Percentiles rank a stretch among this genome's conserved stretches.
Evolutionary conservation across 2,888 invertebrate species (phyloP).

Genomic region (Tromatobia lineatoria): DNA sequence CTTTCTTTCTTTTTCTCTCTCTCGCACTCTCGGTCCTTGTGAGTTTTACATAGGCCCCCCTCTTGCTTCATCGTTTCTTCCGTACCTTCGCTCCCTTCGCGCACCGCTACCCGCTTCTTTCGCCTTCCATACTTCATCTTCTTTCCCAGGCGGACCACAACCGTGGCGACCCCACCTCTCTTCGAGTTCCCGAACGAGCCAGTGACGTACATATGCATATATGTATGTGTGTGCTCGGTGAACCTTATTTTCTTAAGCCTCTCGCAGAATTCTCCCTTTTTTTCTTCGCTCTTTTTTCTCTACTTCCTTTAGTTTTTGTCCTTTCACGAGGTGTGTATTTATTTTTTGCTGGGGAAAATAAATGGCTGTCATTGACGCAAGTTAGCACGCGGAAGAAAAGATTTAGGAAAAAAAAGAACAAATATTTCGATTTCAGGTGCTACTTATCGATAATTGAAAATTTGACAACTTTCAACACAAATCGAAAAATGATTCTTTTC

Average conservation of each 20-base stretch:
- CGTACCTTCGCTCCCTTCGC: conserved; percentile 47
- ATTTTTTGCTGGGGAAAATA: background rate
- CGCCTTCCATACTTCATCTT: conserved; percentile 60
- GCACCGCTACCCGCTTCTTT: conserved; percentile 52
- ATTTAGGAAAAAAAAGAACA: too few species aligned
- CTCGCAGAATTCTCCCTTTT: background rate
- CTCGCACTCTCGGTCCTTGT: conserved; percentile 36
- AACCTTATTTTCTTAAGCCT: conserved; percentile 6
- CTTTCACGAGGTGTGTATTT: background rate
- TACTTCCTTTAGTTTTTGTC: background rate
- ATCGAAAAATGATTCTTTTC: too few species aligned
- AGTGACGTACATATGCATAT: background rate
- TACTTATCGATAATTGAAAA: too few species aligned
- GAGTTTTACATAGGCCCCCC: conserved; percentile 33
- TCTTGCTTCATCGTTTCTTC: conserved; percentile 29
- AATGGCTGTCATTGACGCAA: background rate
- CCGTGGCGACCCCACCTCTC: conserved; percentile 84
- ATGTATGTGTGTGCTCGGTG: background rate
- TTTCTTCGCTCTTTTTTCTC: background rate
- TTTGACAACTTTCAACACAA: too few species aligned
- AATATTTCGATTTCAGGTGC: too few species aligned
- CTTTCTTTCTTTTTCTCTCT: conserved; percentile 26
- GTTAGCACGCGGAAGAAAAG: too few species aligned
- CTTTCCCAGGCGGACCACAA: conserved; percentile 85
- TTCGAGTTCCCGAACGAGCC: conserved; percentile 35